Evolutionary conservation across 2,888 invertebrate genomes (phyloP).

Genomic region (Aporophyla nigra): DNA sequence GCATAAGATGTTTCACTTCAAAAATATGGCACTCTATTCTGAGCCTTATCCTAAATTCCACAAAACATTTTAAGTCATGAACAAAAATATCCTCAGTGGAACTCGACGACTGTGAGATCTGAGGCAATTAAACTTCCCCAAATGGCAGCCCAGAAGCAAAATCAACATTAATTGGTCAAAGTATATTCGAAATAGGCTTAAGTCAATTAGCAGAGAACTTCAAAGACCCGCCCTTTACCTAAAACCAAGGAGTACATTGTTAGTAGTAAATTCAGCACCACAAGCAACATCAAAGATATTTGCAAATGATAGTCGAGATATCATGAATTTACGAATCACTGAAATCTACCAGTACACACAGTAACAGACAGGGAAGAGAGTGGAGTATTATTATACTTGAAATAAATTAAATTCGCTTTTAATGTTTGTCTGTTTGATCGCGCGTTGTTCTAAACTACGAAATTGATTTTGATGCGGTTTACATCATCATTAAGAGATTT

Average conservation of each 20-base stretch:
- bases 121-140: constrained; percentile 18
- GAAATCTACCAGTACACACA: too few relatives aligned
- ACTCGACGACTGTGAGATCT: neutral
- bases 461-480: too few relatives aligned
- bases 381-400: too few relatives aligned
- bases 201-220: constrained; percentile 22
- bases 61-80: neutral
- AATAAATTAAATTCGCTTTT: too few relatives aligned
- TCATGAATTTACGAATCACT: too few relatives aligned
- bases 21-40: neutral
- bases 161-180: constrained; percentile 46
- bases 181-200: constrained; percentile 33
- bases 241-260: neutral
- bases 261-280: neutral
- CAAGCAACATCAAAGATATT: constrained; percentile 27
- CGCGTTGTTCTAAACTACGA: too few relatives aligned
- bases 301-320: neutral
- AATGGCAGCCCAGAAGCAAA: constrained; percentile 2
- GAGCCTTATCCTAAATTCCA: neutral
- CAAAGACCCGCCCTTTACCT: neutral
- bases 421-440: too few relatives aligned
- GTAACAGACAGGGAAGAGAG: too few relatives aligned
- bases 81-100: neutral
- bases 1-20: too few relatives aligned
- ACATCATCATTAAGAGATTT: too few relatives aligned